These are phyloP conservation scores for Penaeus vannamei DNA, from an alignment of 1,140 invertebrate genomes.

Conservation along the genomic window DNA sequence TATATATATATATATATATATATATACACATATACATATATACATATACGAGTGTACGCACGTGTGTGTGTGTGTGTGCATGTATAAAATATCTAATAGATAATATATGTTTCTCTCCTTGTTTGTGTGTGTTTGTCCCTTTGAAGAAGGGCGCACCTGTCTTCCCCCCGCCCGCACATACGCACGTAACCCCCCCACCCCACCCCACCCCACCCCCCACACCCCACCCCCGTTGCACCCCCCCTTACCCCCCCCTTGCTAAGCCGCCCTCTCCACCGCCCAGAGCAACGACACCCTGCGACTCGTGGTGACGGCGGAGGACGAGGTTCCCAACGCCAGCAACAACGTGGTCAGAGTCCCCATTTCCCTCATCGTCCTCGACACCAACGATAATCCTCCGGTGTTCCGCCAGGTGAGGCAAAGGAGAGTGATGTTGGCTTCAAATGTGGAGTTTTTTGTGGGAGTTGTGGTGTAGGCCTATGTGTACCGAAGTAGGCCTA, in stretches of 20 bases:
- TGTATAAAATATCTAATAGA: no score
- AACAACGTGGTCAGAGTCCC: constrained; percentile 85
- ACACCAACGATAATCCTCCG: constrained; percentile 91
- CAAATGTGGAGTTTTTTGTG: background rate
- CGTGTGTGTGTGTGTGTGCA: no score
- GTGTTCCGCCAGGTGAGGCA: constrained; percentile 82
- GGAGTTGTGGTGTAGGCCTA: constrained; percentile 9
- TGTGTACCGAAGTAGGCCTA: constrained; percentile 18
- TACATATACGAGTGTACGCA: no score
- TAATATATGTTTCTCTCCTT: no score
- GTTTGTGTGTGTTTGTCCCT: background rate
- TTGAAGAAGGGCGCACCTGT: background rate
- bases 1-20: constrained; percentile 16
- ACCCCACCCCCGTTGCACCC: no score
- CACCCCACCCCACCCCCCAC: no score
- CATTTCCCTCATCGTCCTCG: constrained; percentile 86
- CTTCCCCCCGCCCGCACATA: no score
- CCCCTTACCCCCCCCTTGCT: background rate
- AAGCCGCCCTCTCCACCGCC: constrained; percentile 68
- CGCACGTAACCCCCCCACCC: no score
- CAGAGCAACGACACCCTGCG: constrained; percentile 83
- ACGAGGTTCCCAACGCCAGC: constrained; percentile 80
- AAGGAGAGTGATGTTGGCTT: background rate
- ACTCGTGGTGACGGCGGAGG: constrained; percentile 84
- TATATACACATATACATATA: no score